A percentile compares a stretch with the other conserved stretches of the same genome.
These are phyloP conservation scores for Clavelina lepadiformis DNA, from an alignment of 23 tunicate genomes.

Conservation along the genomic window DNA sequence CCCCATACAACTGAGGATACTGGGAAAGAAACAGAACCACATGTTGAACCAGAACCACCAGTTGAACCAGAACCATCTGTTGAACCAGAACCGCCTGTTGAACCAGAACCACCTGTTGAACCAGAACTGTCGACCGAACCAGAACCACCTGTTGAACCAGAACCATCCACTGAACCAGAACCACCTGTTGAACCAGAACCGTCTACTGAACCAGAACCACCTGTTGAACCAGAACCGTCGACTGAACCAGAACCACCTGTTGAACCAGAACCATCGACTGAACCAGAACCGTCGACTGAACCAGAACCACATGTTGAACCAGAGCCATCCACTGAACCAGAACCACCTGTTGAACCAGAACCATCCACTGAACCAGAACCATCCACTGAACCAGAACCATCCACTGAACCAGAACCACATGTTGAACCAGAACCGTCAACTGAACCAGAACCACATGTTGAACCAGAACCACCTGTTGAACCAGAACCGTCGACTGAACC, in stretches of 20 bases:
- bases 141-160: constrained; percentile 33
- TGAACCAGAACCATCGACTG: constrained; percentile 29
- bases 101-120: constrained; percentile 25
- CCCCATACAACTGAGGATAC: not conserved
- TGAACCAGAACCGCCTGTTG: constrained; percentile 13
- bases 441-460: constrained; percentile 12
- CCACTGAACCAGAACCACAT: constrained; percentile 23
- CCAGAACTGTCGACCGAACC: constrained; percentile 16
- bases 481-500: constrained; percentile 26
- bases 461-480: constrained; percentile 18
- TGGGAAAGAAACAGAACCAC: not conserved
- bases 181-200: constrained; percentile 15
- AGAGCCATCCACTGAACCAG: constrained; percentile 27
- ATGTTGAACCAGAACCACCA: constrained; percentile 29
- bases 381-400: constrained; percentile 18
- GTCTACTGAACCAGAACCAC: constrained; percentile 15
- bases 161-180: constrained; percentile 35
- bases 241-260: constrained; percentile 32
- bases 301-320: constrained; percentile 17
- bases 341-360: constrained; percentile 18
- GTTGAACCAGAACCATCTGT: constrained; percentile 21
- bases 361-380: constrained; percentile 27
- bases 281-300: constrained; percentile 41
- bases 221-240: constrained; percentile 35
- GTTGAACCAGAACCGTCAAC: constrained; percentile 17